Evolutionary conservation across 1,140 invertebrate genomes (phyloP).

Genomic region (Sipha flava): DNA sequence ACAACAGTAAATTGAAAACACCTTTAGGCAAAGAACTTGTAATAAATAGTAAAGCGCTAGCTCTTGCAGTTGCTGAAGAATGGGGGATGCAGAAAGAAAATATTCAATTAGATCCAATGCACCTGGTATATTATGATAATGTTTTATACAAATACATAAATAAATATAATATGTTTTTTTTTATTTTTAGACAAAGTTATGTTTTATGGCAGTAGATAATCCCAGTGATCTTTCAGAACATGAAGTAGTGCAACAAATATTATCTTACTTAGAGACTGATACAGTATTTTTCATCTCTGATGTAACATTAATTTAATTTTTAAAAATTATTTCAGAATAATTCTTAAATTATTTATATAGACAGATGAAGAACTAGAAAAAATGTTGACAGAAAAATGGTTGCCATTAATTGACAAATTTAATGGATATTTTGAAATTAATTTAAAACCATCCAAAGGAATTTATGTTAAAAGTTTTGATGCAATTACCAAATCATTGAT

Average conservation of each 20-base stretch:
- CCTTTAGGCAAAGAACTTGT: constrained; percentile 68
- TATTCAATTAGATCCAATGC: constrained; percentile 74
- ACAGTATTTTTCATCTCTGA: constrained; percentile 69
- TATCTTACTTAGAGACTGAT: constrained; percentile 80
- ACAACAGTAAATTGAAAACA: constrained; percentile 80
- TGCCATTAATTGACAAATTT: constrained; percentile 1
- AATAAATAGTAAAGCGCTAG: constrained; percentile 76
- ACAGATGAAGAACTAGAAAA: not conserved
- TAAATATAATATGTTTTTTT: constrained; percentile 36
- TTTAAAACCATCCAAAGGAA: constrained; percentile 15
- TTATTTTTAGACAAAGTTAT: constrained; percentile 66
- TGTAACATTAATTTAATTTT: constrained; percentile 47
- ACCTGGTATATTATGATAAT: constrained; percentile 57
- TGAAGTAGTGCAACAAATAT: constrained; percentile 65
- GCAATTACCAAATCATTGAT: not conserved
- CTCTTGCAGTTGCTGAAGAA: constrained; percentile 81
- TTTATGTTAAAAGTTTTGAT: not conserved
- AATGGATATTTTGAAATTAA: constrained; percentile 20
- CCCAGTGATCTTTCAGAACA: constrained; percentile 68
- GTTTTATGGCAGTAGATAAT: constrained; percentile 85
- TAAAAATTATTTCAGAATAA: not conserved
- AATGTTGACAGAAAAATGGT: not conserved
- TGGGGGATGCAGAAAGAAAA: constrained; percentile 78
- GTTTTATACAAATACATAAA: not conserved
- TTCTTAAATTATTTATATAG: not conserved